phyloP scores from a whole-genome alignment of 2,797 vertebrate species.

The Harpagifer antarcticus region DNA sequence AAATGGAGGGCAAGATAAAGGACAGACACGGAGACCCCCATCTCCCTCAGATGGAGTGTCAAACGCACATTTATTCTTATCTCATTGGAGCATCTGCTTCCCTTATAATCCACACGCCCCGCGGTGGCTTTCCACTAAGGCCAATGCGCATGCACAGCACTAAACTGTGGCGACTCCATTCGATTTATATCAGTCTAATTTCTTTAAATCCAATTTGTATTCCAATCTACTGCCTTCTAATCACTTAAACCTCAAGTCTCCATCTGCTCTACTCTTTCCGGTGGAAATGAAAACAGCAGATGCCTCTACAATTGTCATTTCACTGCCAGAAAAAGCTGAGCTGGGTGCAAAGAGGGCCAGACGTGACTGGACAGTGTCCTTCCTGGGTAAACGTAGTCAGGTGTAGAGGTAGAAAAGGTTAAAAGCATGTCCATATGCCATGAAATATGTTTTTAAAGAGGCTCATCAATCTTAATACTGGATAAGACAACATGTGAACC shows the following conservation, averaged over 20 bases:
- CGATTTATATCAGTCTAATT: constrained; percentile 99
- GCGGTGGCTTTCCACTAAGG: constrained; percentile 74
- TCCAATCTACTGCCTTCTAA: constrained; percentile 98
- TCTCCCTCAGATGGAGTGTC: constrained; percentile 89
- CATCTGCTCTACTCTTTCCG: constrained; percentile 93
- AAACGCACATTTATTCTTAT: constrained; percentile 95
- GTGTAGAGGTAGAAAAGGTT: constrained; percentile 56
- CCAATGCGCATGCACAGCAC: constrained; percentile 79
- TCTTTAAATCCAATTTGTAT: constrained; percentile 99
- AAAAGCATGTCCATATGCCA: constrained; percentile 54
- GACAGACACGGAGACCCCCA: constrained; percentile 86
- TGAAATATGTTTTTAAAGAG: constrained; percentile 36
- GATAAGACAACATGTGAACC: constrained; percentile 8
- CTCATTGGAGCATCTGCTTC: constrained; percentile 97
- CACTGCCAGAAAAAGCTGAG: constrained; percentile 83
- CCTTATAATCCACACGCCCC: constrained; percentile 90
- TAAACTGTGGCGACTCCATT: constrained; percentile 93
- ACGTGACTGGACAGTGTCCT: constrained; percentile 61
- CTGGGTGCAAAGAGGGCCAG: constrained; percentile 36
- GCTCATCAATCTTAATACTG: constrained; percentile 43
- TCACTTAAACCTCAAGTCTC: constrained; percentile 97
- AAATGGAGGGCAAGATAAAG: constrained; percentile 94
- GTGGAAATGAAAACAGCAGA: constrained; percentile 92
- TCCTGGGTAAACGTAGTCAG: constrained; percentile 80
- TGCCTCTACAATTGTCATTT: constrained; percentile 93